Percentiles rank a stretch among this genome's conserved stretches.
Evolutionary conservation across 2,797 vertebrate genomes (phyloP).

Genomic region (Natrix natrix): DNA sequence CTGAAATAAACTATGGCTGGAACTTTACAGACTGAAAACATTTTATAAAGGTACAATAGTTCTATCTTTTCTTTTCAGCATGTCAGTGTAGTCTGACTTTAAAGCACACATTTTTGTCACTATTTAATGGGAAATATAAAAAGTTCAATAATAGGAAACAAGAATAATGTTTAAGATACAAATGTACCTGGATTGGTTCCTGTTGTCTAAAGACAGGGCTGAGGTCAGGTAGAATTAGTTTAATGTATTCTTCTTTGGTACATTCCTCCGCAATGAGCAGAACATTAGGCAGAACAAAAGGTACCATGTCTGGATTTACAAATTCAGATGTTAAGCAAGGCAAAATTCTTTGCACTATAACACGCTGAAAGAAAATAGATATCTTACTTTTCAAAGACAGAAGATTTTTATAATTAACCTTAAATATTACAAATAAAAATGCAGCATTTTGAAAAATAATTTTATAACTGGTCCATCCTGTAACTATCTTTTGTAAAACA

Average conservation of each 20-base stretch:
- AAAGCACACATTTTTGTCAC: neutral
- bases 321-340: slow-evolving; percentile 93
- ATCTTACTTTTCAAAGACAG: neutral
- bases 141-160: neutral
- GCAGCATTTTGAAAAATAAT: neutral
- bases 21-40: neutral
- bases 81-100: neutral
- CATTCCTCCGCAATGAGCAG: slow-evolving; percentile 96
- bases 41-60: neutral
- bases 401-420: neutral
- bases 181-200: slow-evolving; percentile 91
- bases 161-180: neutral
- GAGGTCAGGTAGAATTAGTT: slow-evolving; percentile 92
- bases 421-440: neutral
- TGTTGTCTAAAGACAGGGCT: slow-evolving; percentile 96
- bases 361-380: slow-evolving; percentile 76
- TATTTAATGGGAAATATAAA: neutral
- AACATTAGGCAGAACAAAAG: slow-evolving; percentile 96
- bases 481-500: slow-evolving; percentile 4
- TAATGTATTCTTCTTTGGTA: slow-evolving; percentile 94
- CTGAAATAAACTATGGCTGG: neutral
- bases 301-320: slow-evolving; percentile 98
- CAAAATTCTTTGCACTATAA: slow-evolving; percentile 91
- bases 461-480: neutral
- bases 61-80: neutral